phyloP scores from a whole-genome alignment of 2,797 vertebrate species.

The Hypotaenidia okinawae region DNA sequence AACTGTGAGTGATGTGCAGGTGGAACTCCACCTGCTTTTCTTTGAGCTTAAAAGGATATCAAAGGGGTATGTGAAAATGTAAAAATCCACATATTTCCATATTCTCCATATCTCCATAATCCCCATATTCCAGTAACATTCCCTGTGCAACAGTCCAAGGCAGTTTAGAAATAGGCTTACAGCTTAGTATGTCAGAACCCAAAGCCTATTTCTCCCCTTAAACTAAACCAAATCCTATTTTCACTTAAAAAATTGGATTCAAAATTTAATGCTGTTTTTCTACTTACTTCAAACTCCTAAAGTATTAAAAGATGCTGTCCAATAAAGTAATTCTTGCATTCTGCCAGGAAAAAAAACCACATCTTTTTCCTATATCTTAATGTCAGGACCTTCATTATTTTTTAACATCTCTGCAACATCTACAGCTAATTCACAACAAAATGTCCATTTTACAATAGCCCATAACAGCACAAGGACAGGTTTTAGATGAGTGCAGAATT shows the following conservation, averaged over 20 bases:
- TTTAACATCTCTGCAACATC: not conserved
- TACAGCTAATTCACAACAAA: conserved; percentile 14
- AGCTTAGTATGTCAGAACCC: not conserved
- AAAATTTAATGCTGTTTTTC: not conserved
- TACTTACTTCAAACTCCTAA: not conserved
- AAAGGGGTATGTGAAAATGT: not conserved
- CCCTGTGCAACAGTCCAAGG: not conserved
- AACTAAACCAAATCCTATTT: not conserved
- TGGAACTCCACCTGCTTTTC: not conserved
- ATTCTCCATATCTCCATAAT: not conserved
- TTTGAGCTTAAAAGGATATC: not conserved
- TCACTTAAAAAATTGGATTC: not conserved
- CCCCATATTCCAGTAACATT: not conserved
- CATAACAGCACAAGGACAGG: not conserved
- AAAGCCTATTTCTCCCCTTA: not conserved
- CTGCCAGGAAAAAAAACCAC: not conserved
- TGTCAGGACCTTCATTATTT: not conserved
- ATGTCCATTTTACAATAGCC: not conserved
- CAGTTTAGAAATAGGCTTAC: not conserved
- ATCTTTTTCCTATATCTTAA: not conserved
- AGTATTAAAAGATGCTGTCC: not conserved
- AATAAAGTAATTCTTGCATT: not conserved
- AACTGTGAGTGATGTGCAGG: not conserved
- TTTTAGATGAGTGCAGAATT: not conserved
- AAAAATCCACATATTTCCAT: fast-evolving